Percentiles rank a stretch among this genome's conserved stretches.
These are phyloP conservation scores for Psittacula cyanocephala DNA, from an alignment of 2,113 vertebrate species.

Conservation along the genomic window DNA sequence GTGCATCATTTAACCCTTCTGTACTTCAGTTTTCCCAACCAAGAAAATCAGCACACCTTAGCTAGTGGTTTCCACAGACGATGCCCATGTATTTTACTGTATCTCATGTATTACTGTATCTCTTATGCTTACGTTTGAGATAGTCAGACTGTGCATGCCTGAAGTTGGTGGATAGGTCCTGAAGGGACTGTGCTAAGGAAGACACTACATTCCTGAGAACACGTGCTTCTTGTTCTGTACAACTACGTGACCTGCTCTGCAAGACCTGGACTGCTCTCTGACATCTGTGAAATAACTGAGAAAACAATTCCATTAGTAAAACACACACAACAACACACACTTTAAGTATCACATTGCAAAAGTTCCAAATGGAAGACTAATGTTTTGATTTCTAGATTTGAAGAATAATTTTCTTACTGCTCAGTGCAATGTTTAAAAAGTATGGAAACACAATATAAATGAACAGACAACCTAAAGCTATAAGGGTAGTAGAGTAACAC, in stretches of 20 bases:
- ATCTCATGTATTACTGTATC: neutral
- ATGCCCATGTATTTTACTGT: neutral
- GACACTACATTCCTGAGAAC: constrained; percentile 91
- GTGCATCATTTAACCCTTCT: neutral
- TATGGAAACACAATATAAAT: neutral
- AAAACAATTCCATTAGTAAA: neutral
- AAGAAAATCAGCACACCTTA: neutral
- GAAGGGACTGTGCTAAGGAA: constrained; percentile 92
- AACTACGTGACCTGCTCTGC: constrained; percentile 85
- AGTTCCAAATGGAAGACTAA: neutral
- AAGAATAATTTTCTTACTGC: neutral
- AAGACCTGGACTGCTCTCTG: constrained; percentile 90
- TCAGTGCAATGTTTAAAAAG: neutral
- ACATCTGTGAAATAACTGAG: constrained; percentile 96
- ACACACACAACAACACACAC: neutral
- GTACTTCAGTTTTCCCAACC: neutral
- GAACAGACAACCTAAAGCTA: neutral
- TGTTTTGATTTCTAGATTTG: neutral
- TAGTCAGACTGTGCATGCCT: constrained; percentile 94
- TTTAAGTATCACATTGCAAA: neutral
- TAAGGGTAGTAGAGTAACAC: neutral
- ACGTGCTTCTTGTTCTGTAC: constrained; percentile 90
- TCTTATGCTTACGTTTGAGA: constrained; percentile 88
- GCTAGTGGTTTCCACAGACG: neutral
- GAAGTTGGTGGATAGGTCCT: constrained; percentile 92